Evolutionary conservation across 2,797 vertebrate species (phyloP), one percentile per base, ranked within the genome.

Genomic region (Malacoctenus gilli): DNA sequence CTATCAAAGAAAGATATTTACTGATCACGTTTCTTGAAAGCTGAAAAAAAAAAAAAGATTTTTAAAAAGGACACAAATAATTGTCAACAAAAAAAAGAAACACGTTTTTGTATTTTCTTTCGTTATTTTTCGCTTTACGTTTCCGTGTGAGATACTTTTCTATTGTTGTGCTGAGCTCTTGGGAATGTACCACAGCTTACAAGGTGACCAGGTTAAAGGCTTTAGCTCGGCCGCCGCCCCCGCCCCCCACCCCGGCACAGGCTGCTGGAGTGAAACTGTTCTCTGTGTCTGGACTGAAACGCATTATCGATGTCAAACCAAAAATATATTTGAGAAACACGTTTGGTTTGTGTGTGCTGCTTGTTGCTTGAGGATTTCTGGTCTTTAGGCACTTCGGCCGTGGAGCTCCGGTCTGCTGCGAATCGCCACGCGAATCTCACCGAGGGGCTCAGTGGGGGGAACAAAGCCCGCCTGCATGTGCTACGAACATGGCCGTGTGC

Each of bases 261-360:
- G 30, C 57, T 64, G 60, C 49, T 53, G 57, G 65, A 63, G 53
- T 68, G 62, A 54, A 72, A 58, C 68, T 87, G 68, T 82, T 78
- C 68, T 85, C 58, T 82, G 1, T 72, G 58, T 88, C 84, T 84
- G 77, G 61, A 88, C 63, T 86, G 77, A 87, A n/a, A 87, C 86
- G 81, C 82, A 86, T 80, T 88, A 84, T 86, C 81, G 79, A 87
- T 88, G 85, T 90, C 77, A 80, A 89, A 89, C 89, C 87, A 91
- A 92, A 93, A 90, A 92, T 91, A 91, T 85, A 89, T 84, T 86
- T 88, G 74, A 82, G 76, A 87, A 75, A 82, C 60, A 60, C 51
- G 25, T 34, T 38, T 34, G 41, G 75, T 44, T 50, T 65, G 42
- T 60, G 55, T 78, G 71, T 84, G 36, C 34, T 82, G 19, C 57